These are phyloP conservation scores for Montipora capitata DNA, from an alignment of 92 coral and sea anemone species.

Conservation along the genomic window DNA sequence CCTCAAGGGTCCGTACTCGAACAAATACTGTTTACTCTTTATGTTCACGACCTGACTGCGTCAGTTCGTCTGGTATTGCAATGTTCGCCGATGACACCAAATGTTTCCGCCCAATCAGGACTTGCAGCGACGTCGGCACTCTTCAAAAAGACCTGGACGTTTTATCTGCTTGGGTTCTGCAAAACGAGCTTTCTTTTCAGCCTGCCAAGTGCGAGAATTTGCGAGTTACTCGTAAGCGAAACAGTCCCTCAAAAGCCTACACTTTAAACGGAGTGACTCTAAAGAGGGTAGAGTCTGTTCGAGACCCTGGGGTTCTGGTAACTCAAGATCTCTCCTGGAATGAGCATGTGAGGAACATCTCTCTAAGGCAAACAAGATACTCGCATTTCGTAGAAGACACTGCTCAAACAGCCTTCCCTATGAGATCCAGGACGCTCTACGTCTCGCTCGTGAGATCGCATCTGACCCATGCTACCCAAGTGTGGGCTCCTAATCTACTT, in stretches of 20 bases:
- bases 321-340: too few relatives aligned
- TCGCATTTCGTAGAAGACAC: too few relatives aligned
- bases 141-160: too few relatives aligned
- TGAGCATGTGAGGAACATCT: too few relatives aligned
- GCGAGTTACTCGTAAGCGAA: slow-evolving; percentile 43
- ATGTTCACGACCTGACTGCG: background rate
- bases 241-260: background rate
- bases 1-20: background rate
- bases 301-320: too few relatives aligned
- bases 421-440: too few relatives aligned
- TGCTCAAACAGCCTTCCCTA: too few relatives aligned
- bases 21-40: background rate
- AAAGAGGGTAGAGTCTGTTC: too few relatives aligned
- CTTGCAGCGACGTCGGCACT: background rate
- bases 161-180: too few relatives aligned
- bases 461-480: background rate
- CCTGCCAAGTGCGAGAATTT: background rate
- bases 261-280: too few relatives aligned
- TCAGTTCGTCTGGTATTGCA: background rate
- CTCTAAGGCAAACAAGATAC: too few relatives aligned
- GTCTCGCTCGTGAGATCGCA: too few relatives aligned
- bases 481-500: slow-evolving; percentile 25
- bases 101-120: background rate
- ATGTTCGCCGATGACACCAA: background rate
- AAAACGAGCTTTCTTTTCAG: background rate